These are phyloP conservation scores for Scaptomyza hsui DNA, from an alignment of 1,140 invertebrate species.

Conservation along the genomic window DNA sequence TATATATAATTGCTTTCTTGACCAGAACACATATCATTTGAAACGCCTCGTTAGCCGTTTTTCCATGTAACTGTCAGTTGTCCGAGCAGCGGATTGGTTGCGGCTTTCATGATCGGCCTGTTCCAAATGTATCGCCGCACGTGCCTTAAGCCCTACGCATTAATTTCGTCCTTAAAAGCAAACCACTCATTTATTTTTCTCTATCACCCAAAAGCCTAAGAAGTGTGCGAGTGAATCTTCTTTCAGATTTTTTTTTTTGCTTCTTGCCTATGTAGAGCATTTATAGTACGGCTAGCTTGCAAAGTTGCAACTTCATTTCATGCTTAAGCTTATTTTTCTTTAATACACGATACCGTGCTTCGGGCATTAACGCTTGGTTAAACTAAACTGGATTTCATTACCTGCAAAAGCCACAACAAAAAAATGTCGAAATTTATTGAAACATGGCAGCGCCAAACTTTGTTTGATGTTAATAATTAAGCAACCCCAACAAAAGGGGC, in stretches of 20 bases:
- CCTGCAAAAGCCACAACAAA: slow-evolving; percentile 38
- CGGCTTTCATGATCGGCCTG: not conserved
- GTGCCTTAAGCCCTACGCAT: slow-evolving; percentile 19
- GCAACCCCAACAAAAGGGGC: slow-evolving; percentile 19
- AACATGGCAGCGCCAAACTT: slow-evolving; percentile 21
- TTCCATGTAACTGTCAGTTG: slow-evolving; percentile 66
- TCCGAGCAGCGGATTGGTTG: slow-evolving; percentile 36
- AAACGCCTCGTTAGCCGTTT: slow-evolving; percentile 31
- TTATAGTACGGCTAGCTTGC: not conserved
- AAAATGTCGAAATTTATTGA: slow-evolving; percentile 43
- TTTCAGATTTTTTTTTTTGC: not conserved
- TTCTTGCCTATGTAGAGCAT: not conserved
- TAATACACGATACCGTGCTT: not conserved
- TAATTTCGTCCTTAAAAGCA: slow-evolving; percentile 20
- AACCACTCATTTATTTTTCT: too few relatives aligned
- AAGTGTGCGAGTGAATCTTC: not conserved
- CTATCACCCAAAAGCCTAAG: too few relatives aligned
- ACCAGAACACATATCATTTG: slow-evolving; percentile 1
- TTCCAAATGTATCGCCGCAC: slow-evolving; percentile 19
- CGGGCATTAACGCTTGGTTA: slow-evolving; percentile 5
- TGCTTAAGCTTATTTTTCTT: not conserved
- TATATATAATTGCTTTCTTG: slow-evolving; percentile 44
- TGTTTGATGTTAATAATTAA: slow-evolving; percentile 75
- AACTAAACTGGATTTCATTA: slow-evolving; percentile 64
- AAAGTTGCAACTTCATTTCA: not conserved